phyloP scores from a whole-genome alignment of 1,140 invertebrate species.

The Pachyrhynchus sulphureomaculatus region DNA sequence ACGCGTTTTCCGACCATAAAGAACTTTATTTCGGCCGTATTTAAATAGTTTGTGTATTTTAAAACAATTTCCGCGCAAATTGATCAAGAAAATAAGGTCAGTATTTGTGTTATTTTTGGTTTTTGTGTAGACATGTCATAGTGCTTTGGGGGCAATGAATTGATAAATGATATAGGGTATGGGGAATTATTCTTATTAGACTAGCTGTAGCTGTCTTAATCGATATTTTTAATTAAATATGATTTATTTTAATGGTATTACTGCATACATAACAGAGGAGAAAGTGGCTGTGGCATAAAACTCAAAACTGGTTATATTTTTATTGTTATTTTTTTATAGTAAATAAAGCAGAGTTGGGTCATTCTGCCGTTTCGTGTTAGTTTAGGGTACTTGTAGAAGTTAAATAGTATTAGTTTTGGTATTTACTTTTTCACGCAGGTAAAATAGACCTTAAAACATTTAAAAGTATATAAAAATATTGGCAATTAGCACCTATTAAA shows the following conservation, averaged over 20 bases:
- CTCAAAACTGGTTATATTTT: too few species aligned
- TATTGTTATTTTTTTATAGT: too few species aligned
- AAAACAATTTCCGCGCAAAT: neutral
- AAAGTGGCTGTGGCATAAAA: neutral
- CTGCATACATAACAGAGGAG: neutral
- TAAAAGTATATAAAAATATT: too few species aligned
- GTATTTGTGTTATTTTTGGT: constrained; percentile 3
- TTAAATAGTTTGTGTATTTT: neutral
- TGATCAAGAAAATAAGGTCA: constrained; percentile 1
- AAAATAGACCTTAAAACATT: too few species aligned
- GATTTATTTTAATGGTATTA: neutral
- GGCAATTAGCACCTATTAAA: too few species aligned
- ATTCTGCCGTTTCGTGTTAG: too few species aligned
- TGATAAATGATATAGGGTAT: neutral
- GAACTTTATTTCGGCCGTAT: neutral
- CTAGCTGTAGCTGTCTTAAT: neutral
- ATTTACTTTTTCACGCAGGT: too few species aligned
- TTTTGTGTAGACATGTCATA: neutral
- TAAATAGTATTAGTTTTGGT: too few species aligned
- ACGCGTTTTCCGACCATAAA: neutral
- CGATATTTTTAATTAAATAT: constrained; percentile 3
- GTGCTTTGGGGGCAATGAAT: neutral
- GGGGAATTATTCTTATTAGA: too few species aligned
- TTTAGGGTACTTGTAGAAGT: too few species aligned
- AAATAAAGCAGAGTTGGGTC: too few species aligned